Conservation (phyloP, 2,113 vertebrate species). For the Carassius auratus region DNA sequence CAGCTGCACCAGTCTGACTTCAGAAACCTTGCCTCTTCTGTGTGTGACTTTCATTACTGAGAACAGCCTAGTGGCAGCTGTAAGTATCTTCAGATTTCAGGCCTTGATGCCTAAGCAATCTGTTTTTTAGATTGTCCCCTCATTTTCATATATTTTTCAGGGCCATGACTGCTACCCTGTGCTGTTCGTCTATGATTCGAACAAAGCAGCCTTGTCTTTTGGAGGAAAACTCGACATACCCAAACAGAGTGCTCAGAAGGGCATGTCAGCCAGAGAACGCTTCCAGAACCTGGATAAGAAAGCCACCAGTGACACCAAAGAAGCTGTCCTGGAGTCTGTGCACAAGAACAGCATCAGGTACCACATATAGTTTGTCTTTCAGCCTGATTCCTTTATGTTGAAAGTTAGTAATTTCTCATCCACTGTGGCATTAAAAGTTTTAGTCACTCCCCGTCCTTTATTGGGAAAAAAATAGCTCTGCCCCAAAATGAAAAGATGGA, state of each 20-base stretch:
- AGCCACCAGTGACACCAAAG: constrained; percentile 80
- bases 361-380: not conserved
- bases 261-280: constrained; percentile 90
- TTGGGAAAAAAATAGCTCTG: not conserved
- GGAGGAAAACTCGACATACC: constrained; percentile 91
- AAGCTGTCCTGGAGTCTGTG: constrained; percentile 80
- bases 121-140: not conserved
- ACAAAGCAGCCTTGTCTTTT: constrained; percentile 77
- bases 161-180: constrained; percentile 96
- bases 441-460: not conserved
- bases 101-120: not conserved
- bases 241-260: constrained; percentile 91
- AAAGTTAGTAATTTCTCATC: not conserved
- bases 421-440: not conserved
- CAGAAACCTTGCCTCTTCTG: constrained; percentile 88
- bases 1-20: constrained; percentile 82
- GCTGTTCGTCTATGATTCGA: constrained; percentile 87
- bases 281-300: constrained; percentile 98
- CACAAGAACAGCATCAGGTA: constrained; percentile 99
- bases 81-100: constrained; percentile 72
- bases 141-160: constrained; percentile 68
- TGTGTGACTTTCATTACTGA: constrained; percentile 97
- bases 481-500: not conserved
- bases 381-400: not conserved
- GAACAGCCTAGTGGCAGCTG: constrained; percentile 92